A percentile compares a stretch with the other conserved stretches of the same genome.
These are phyloP conservation scores for Eledona agricola DNA, from an alignment of 2,888 invertebrate genomes.

Conservation along the genomic window DNA sequence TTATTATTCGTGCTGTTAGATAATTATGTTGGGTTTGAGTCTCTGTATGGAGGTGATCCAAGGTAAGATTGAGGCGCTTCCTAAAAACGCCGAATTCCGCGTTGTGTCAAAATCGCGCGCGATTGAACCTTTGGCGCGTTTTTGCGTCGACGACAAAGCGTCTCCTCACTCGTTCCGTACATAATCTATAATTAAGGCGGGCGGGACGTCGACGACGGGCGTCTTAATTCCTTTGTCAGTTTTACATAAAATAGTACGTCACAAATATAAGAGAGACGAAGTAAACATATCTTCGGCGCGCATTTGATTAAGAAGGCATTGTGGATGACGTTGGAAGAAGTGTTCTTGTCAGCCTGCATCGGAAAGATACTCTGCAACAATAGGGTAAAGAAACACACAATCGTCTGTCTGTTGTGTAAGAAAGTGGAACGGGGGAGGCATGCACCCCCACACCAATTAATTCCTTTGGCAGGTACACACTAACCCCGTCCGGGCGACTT, in stretches of 20 bases:
- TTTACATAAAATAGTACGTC: conserved; percentile 52
- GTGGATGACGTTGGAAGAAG: conserved; percentile 59
- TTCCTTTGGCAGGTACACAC: neutral
- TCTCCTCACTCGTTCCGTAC: conserved; percentile 38
- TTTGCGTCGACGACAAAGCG: too few relatives aligned
- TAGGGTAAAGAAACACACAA: conserved; percentile 56
- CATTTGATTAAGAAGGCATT: conserved; percentile 60
- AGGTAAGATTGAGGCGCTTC: too few relatives aligned
- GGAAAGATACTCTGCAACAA: conserved; percentile 61
- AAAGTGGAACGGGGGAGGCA: conserved; percentile 41
- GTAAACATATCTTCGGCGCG: conserved; percentile 58
- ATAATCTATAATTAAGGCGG: conserved; percentile 47
- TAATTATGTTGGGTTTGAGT: too few relatives aligned
- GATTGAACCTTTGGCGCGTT: too few relatives aligned
- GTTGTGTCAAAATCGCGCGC: too few relatives aligned
- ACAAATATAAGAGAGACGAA: conserved; percentile 53
- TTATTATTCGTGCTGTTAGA: too few relatives aligned
- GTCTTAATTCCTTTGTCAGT: conserved; percentile 49
- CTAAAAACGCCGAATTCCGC: too few relatives aligned
- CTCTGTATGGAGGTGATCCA: too few relatives aligned
- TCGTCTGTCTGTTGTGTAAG: conserved; percentile 45
- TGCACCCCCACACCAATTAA: conserved; percentile 13
- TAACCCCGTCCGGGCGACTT: too few relatives aligned
- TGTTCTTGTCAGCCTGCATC: conserved; percentile 62
- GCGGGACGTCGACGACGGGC: conserved; percentile 18